Percentiles rank a stretch among this genome's conserved stretches.
Conservation (phyloP, 2,888 invertebrate genomes). For the Coenonympha arcania region DNA sequence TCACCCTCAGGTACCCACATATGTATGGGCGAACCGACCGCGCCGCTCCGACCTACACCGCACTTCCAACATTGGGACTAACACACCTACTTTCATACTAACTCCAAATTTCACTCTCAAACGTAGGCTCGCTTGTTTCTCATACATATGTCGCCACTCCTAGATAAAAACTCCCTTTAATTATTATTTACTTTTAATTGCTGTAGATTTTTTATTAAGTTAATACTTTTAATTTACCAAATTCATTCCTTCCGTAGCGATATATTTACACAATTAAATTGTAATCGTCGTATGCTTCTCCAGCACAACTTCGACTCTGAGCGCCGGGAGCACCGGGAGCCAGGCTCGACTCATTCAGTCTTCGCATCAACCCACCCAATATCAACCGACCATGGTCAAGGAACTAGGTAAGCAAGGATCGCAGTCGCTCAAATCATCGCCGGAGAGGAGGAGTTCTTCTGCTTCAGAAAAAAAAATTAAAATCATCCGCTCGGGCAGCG, state of each 20-base stretch:
- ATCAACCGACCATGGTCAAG: conserved; percentile 90
- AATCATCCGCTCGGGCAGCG: conserved; percentile 73
- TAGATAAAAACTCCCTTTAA: conserved; percentile 1
- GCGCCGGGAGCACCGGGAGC: conserved; percentile 94
- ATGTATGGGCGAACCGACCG: conserved; percentile 51
- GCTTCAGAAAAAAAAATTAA: conserved; percentile 55
- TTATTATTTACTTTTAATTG: background rate
- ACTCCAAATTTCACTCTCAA: conserved; percentile 35
- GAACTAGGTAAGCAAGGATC: conserved; percentile 87
- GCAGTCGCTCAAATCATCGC: conserved; percentile 70
- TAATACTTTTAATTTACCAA: background rate
- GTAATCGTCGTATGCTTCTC: conserved; percentile 33
- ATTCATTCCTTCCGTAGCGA: background rate
- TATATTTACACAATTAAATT: background rate
- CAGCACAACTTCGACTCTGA: conserved; percentile 94
- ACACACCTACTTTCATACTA: conserved; percentile 23
- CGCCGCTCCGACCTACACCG: conserved; percentile 35
- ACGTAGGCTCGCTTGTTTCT: conserved; percentile 54
- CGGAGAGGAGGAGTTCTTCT: conserved; percentile 51
- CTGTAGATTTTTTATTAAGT: too few relatives aligned
- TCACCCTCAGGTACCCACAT: conserved; percentile 82
- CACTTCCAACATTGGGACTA: conserved; percentile 35
- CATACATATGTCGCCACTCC: conserved; percentile 55
- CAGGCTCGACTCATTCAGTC: conserved; percentile 95
- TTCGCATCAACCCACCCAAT: conserved; percentile 93